Base-by-base conservation (phyloP, 92 coral and sea anemone species). In the Phenganax stokvisi region DNA sequence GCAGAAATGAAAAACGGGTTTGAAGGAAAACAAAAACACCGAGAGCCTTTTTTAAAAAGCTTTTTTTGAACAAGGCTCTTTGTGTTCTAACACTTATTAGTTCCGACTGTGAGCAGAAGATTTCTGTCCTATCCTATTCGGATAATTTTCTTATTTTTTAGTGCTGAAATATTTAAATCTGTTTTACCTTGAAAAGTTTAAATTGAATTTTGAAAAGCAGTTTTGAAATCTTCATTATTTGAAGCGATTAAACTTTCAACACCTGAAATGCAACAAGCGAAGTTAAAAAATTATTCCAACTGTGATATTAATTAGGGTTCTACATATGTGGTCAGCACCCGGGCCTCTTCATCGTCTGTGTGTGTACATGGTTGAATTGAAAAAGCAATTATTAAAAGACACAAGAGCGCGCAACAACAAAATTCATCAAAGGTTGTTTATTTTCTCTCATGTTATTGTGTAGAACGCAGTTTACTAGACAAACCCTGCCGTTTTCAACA, bases 321-420 rank as follows among this genome's bases (percentile, higher is more conserved):
- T 17, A 28, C 15, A 68, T 30, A 29, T 68, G 73, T 10, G 73
- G 52, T 68, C 12, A 10, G 53, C 15, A 2, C 12, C 60, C 8
- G 47, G 80, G 80, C 57, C 44, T 56, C 80, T 55, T 75, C 56
- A 55, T 55, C 54, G 80, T 55, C 80, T 75, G 80, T 12, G 8
- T n/a, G 1, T 13, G 54, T 51, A 27, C 63, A 44, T 30, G 47
- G 61, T 11, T 75, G 65, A 75, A 75, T 75, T 31, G 31, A 56
- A 59, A 54, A 75, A 75, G 52, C 80, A 75, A 75, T 75, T 75
- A 75, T 44, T 74, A 65, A 59, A 12, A 17, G 80, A 54, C 63
- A 9, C 78, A 54, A 75, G 67, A 56, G 73, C 52, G 31, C 29
- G 73, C 9, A 68, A 68, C 3, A 68, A 68, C 73, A 68, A 68